A percentile compares a stretch with the other conserved stretches of the same genome.
Evolutionary conservation across 2,113 vertebrate genomes (phyloP).

Genomic region (Erpornis zantholeuca): DNA sequence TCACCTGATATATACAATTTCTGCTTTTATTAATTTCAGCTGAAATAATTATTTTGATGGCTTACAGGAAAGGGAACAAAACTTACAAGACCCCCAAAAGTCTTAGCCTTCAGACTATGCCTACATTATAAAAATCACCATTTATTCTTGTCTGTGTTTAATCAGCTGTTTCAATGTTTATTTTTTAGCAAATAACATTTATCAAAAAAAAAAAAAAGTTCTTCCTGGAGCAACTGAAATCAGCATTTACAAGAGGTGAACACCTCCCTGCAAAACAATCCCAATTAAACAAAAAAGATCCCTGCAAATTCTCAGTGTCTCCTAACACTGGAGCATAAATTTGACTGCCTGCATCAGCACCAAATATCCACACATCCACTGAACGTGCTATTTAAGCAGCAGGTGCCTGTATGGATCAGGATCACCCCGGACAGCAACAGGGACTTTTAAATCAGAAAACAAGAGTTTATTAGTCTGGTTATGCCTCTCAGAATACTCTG

Average conservation of each 20-base stretch:
- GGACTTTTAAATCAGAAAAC: not conserved
- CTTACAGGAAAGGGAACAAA: not conserved
- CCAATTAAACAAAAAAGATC: not conserved
- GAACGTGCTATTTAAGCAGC: fast-evolving
- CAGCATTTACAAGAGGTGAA: not conserved
- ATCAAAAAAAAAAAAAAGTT: not conserved
- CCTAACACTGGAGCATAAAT: not conserved
- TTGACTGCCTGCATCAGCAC: not conserved
- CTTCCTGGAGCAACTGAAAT: not conserved
- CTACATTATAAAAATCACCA: not conserved
- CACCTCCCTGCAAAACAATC: not conserved
- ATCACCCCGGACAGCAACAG: not conserved
- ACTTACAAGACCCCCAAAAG: not conserved
- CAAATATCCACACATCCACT: not conserved
- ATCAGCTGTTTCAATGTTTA: not conserved
- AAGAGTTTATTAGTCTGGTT: not conserved
- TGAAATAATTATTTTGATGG: not conserved
- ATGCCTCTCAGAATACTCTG: not conserved
- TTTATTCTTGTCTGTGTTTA: not conserved
- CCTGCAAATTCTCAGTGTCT: not conserved
- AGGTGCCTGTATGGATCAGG: not conserved
- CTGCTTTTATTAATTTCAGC: not conserved
- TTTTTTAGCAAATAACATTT: not conserved
- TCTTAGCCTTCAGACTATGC: not conserved
- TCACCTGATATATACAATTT: not conserved